Conservation (phyloP, 1,140 invertebrate genomes). For the Diabrotica virgifera region DNA sequence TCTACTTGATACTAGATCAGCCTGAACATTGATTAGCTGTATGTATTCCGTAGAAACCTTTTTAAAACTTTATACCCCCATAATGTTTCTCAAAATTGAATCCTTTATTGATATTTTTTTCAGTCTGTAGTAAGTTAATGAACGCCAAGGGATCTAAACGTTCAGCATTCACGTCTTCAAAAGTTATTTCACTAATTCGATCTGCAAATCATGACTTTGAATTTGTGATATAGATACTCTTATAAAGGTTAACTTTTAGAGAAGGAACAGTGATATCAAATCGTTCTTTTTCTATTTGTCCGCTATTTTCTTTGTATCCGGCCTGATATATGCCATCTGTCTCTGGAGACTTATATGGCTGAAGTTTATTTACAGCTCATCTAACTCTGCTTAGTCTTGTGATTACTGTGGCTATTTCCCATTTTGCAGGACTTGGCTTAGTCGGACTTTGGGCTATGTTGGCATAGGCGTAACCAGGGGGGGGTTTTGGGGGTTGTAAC, state of each 20-base stretch:
- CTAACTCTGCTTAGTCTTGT: too few species aligned
- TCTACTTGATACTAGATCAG: conserved; percentile 61
- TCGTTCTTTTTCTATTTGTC: conserved; percentile 29
- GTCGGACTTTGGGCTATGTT: too few species aligned
- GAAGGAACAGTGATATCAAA: conserved; percentile 36
- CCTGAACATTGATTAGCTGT: conserved; percentile 53
- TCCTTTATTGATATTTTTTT: conserved; percentile 55
- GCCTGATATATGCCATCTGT: too few species aligned
- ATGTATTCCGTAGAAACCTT: conserved; percentile 69
- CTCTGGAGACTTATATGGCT: too few species aligned
- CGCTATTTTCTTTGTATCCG: conserved; percentile 31
- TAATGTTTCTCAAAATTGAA: conserved; percentile 54
- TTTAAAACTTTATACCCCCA: conserved; percentile 73
- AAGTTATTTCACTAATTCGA: conserved; percentile 63
- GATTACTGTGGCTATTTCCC: too few species aligned
- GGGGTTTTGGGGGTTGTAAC: too few species aligned
- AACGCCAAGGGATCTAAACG: conserved; percentile 69
- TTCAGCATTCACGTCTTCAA: conserved; percentile 60
- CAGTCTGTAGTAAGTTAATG: conserved; percentile 60
- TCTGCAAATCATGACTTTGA: conserved; percentile 60
- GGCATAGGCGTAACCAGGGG: too few species aligned
- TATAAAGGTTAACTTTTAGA: conserved; percentile 35
- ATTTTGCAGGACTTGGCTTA: too few species aligned
- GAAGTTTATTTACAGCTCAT: too few species aligned
- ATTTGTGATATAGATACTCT: conserved; percentile 32